Conservation (phyloP, 2,797 vertebrate genomes). For the Pristis pectinata region DNA sequence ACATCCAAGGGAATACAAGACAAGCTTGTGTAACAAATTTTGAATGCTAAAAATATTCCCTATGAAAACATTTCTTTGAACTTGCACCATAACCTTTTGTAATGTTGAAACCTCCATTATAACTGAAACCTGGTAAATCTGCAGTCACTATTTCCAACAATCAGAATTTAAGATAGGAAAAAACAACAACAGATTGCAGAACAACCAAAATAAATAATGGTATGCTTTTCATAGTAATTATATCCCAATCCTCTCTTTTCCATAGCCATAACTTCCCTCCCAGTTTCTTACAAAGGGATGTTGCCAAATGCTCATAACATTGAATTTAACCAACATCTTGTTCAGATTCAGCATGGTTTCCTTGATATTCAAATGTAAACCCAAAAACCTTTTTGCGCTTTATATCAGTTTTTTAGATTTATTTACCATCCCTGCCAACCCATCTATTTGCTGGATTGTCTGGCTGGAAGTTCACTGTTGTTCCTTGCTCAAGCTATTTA, state of each 20-base stretch:
- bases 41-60: background rate
- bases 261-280: background rate
- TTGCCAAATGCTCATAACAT: background rate
- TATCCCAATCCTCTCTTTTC: background rate
- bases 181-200: no score
- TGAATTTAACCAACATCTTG: background rate
- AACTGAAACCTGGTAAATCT: no score
- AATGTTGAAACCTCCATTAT: background rate
- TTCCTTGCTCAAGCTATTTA: background rate
- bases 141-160: no score
- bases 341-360: background rate
- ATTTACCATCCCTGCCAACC: background rate
- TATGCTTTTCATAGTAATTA: no score
- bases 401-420: background rate
- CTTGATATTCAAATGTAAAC: background rate
- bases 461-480: background rate
- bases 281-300: background rate
- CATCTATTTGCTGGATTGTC: background rate
- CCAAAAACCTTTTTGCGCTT: background rate
- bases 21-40: background rate
- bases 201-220: no score
- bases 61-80: background rate
- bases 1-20: background rate
- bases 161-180: no score
- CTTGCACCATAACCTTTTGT: background rate